phyloP scores from a whole-genome alignment of 2,888 invertebrate species.

The Perizoma flavofasciatum region DNA sequence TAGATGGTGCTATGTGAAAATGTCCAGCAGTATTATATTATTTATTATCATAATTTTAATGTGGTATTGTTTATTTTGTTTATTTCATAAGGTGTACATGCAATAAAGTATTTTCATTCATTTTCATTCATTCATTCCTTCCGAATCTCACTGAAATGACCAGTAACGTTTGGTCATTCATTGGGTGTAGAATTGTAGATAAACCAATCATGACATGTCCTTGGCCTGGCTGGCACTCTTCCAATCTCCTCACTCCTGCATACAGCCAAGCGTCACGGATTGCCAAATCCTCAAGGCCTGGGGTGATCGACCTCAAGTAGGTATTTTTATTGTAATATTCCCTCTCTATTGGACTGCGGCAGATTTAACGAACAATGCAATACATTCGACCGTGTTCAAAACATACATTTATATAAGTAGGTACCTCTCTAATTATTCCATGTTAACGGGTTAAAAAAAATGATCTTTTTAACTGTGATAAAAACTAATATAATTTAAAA shows the following conservation, averaged over 20 bases:
- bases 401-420: neutral
- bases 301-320: slow-evolving; percentile 20
- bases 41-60: too few relatives aligned
- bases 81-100: too few relatives aligned
- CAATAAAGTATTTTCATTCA: too few relatives aligned
- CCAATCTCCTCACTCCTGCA: slow-evolving; percentile 20
- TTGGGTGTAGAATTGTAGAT: neutral
- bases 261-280: slow-evolving; percentile 22
- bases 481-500: neutral
- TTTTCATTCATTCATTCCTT: too few relatives aligned
- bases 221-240: slow-evolving; percentile 35
- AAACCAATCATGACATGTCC: slow-evolving; percentile 23
- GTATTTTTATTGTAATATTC: slow-evolving; percentile 4
- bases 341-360: slow-evolving; percentile 1
- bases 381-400: neutral
- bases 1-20: too few relatives aligned
- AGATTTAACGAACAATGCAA: neutral
- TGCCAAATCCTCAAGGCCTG: slow-evolving; percentile 28
- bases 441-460: too few relatives aligned
- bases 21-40: too few relatives aligned
- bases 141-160: too few relatives aligned
- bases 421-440: too few relatives aligned
- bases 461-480: neutral
- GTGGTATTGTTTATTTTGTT: too few relatives aligned
- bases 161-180: neutral